phyloP scores from a whole-genome alignment of 2,113 vertebrate species.

The Larimichthys crocea region DNA sequence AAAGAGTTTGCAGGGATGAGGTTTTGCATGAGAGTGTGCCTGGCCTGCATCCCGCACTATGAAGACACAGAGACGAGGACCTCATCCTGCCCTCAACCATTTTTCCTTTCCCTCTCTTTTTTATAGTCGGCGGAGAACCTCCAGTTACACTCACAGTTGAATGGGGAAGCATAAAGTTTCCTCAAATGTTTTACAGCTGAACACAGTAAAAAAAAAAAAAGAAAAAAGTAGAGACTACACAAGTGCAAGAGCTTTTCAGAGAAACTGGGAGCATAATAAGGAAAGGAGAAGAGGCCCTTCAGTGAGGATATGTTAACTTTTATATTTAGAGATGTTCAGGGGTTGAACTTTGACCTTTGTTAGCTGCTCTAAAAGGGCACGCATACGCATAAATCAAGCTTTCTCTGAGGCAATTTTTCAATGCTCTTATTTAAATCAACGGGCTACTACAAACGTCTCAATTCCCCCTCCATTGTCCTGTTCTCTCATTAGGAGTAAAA shows the following conservation, averaged over 20 bases:
- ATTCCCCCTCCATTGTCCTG: conserved; percentile 2
- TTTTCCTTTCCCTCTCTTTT: conserved; percentile 80
- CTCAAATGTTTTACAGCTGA: conserved; percentile 84
- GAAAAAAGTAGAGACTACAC: conserved; percentile 21
- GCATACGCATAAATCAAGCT: conserved; percentile 58
- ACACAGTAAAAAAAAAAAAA: conserved; percentile 53
- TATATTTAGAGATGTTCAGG: conserved; percentile 32
- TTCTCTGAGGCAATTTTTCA: conserved; percentile 12
- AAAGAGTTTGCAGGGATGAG: conserved; percentile 46
- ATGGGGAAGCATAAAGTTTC: conserved; percentile 82
- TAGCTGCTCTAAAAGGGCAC: conserved; percentile 45
- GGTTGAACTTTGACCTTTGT: conserved; percentile 61
- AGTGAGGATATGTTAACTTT: conserved; percentile 49
- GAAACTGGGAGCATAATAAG: conserved; percentile 32
- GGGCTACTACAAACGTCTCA: conserved; percentile 16
- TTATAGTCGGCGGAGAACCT: conserved; percentile 77
- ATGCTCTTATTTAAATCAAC: conserved; percentile 3
- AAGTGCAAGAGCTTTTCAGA: conserved; percentile 58
- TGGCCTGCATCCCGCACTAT: conserved; percentile 63
- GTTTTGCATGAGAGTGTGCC: conserved; percentile 72
- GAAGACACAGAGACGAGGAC: conserved; percentile 74
- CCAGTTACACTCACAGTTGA: conserved; percentile 76
- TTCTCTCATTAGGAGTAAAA: conserved; percentile 72
- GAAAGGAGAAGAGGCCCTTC: conserved; percentile 28
- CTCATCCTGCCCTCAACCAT: conserved; percentile 78